Evolutionary conservation across 1,140 invertebrate genomes (phyloP).

Genomic region (Hesperophylax magnus): DNA sequence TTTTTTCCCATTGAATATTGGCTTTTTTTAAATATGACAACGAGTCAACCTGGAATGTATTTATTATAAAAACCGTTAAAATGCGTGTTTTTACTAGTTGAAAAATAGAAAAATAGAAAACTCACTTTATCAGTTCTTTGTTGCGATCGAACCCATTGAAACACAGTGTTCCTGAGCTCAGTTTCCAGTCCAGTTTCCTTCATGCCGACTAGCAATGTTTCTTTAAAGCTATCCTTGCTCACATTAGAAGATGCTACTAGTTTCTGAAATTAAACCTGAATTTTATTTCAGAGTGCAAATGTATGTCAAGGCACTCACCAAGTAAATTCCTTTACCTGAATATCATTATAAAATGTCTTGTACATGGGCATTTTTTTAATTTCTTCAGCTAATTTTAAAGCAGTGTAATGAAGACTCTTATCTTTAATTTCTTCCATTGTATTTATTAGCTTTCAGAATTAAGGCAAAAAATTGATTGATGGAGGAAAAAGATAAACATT

Average conservation of each 20-base stretch:
- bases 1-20: slow-evolving; percentile 92
- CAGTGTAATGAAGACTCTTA: slow-evolving; percentile 72
- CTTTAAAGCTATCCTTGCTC: slow-evolving; percentile 82
- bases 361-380: slow-evolving; percentile 72
- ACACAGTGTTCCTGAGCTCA: slow-evolving; percentile 86
- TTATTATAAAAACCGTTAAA: not conserved
- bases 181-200: slow-evolving; percentile 83
- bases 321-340: slow-evolving; percentile 61
- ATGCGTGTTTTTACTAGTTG: not conserved
- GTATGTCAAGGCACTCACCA: not conserved
- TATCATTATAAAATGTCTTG: slow-evolving; percentile 73
- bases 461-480: too few relatives aligned
- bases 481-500: too few relatives aligned
- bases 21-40: slow-evolving; percentile 83
- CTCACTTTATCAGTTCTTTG: slow-evolving; percentile 62
- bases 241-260: slow-evolving; percentile 81
- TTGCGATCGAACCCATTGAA: slow-evolving; percentile 81
- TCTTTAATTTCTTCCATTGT: slow-evolving; percentile 71
- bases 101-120: slow-evolving; percentile 51
- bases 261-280: slow-evolving; percentile 70
- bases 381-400: slow-evolving; percentile 72
- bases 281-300: slow-evolving; percentile 38
- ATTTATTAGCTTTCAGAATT: not conserved
- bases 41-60: slow-evolving; percentile 40
- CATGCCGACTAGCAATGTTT: slow-evolving; percentile 80